A percentile compares a stretch with the other conserved stretches of the same genome.
Evolutionary conservation across 2,797 vertebrate species (phyloP).

Genomic region (Mus minutoides): DNA sequence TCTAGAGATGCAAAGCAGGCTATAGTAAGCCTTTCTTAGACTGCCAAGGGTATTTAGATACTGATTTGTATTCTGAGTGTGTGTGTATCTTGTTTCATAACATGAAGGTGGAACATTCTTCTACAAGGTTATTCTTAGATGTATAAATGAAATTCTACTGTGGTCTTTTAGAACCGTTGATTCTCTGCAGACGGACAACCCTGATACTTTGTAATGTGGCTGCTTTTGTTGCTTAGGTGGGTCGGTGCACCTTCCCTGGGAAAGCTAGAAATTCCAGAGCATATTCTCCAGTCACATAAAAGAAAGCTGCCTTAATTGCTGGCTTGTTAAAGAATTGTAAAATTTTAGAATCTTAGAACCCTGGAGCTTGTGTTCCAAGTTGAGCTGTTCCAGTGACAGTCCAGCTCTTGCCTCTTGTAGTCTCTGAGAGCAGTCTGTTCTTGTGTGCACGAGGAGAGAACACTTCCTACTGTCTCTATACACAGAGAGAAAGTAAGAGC

Average conservation of each 20-base stretch:
- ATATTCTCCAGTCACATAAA: slow-evolving; percentile 12
- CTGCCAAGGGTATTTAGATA: slow-evolving; percentile 34
- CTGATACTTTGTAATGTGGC: background rate
- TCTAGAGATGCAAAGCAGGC: slow-evolving; percentile 4
- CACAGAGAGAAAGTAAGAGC: background rate
- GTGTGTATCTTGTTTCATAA: slow-evolving; percentile 66
- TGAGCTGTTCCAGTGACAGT: slow-evolving; percentile 3
- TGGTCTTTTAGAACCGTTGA: slow-evolving; percentile 46
- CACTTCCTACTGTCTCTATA: background rate
- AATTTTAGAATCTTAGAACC: slow-evolving; percentile 42
- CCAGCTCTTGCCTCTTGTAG: background rate
- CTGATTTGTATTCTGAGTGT: slow-evolving; percentile 70
- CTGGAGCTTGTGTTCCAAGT: slow-evolving; percentile 20
- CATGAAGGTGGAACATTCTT: slow-evolving; percentile 56
- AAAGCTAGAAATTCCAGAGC: slow-evolving; percentile 31
- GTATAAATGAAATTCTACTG: slow-evolving; percentile 57
- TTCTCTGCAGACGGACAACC: slow-evolving; percentile 47
- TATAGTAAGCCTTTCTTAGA: slow-evolving; percentile 12
- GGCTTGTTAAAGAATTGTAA: slow-evolving; percentile 47
- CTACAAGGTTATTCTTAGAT: slow-evolving; percentile 70
- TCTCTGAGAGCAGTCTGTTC: slow-evolving; percentile 35
- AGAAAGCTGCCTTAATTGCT: background rate
- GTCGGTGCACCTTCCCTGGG: background rate
- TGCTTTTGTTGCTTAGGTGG: slow-evolving; percentile 31
- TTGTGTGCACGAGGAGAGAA: background rate